Conservation (phyloP, 2,888 invertebrate genomes). For the Stratiomys singularior region DNA sequence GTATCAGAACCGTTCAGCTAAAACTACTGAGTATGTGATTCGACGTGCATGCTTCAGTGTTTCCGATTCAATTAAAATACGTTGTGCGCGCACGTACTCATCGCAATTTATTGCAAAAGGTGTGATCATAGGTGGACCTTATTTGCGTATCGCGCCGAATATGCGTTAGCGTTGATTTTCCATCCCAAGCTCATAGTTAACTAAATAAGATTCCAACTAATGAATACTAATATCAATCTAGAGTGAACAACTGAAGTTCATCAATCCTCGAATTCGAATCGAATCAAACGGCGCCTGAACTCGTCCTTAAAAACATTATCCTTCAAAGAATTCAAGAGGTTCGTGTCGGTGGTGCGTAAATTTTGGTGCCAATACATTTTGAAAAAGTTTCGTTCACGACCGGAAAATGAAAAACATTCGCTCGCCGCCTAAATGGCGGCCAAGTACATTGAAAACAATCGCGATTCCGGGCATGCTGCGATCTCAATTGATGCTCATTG, state of each 20-base stretch:
- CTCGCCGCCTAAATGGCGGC: conserved; percentile 34
- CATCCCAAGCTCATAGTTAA: neutral
- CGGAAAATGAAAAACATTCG: conserved; percentile 33
- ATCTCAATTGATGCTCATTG: conserved; percentile 42
- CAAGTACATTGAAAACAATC: neutral
- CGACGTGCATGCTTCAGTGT: conserved; percentile 38
- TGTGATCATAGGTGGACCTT: neutral
- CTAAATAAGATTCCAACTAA: neutral
- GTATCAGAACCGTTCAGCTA: neutral
- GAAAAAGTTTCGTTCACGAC: conserved; percentile 17
- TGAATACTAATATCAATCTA: neutral
- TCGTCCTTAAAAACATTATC: no score
- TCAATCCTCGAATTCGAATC: neutral
- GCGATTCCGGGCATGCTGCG: conserved; percentile 10
- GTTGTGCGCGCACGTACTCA: conserved; percentile 30
- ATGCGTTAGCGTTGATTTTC: neutral
- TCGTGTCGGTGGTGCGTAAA: neutral
- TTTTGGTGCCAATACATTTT: neutral
- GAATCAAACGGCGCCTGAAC: neutral
- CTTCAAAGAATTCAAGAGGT: no score
- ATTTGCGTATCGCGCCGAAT: neutral
- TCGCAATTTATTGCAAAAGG: neutral
- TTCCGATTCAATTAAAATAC: conserved; percentile 37
- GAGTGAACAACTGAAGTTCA: no score
- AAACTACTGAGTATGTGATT: neutral